Evolutionary conservation across 1,140 invertebrate genomes (phyloP).

Genomic region (Matsumurasca onukii): DNA sequence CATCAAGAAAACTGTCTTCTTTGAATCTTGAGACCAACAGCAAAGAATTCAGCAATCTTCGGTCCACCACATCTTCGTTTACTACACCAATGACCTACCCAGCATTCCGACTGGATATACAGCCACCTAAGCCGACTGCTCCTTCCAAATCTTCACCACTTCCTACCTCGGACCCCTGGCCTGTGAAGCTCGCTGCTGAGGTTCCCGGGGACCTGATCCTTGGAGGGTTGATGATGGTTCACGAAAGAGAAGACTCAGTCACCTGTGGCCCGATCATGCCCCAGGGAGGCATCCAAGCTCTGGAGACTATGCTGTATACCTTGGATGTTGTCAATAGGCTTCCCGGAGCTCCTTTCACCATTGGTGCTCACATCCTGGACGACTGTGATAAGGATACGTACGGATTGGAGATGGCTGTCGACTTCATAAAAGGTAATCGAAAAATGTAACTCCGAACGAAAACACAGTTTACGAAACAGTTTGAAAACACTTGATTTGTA

Average conservation of each 20-base stretch:
- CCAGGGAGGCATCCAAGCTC: constrained; percentile 87
- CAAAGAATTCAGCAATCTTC: no score
- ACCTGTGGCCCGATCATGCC: constrained; percentile 93
- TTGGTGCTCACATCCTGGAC: constrained; percentile 85
- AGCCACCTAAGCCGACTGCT: no score
- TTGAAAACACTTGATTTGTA: neutral
- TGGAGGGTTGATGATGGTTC: constrained; percentile 94
- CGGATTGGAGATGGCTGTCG: constrained; percentile 92
- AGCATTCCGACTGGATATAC: no score
- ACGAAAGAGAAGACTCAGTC: constrained; percentile 80
- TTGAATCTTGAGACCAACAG: no score
- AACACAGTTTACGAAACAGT: neutral
- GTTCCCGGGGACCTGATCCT: constrained; percentile 82
- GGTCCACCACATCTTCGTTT: no score
- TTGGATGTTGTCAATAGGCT: constrained; percentile 77
- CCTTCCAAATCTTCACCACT: no score
- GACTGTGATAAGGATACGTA: constrained; percentile 97
- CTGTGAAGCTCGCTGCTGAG: constrained; percentile 76
- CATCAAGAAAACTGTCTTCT: no score
- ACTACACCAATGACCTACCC: no score
- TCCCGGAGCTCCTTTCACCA: constrained; percentile 70
- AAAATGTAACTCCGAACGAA: neutral
- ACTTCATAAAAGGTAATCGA: constrained; percentile 92
- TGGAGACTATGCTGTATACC: constrained; percentile 92
- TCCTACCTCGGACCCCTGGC: no score